Conservation (phyloP, 1,140 invertebrate genomes). For the Atopsyche davidsoni region DNA sequence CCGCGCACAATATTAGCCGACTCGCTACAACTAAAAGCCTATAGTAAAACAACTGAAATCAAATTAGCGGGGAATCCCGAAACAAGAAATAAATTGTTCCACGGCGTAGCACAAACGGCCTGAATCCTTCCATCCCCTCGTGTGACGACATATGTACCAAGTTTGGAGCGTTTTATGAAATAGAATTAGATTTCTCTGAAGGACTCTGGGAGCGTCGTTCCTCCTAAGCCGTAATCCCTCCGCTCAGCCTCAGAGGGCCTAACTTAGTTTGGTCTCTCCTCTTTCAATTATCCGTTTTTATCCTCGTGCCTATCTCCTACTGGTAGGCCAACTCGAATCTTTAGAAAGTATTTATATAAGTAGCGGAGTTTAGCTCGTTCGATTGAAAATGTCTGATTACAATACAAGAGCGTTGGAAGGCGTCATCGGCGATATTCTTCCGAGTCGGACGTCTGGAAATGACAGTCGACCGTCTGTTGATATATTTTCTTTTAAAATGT, state of each 20-base stretch:
- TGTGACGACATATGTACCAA: slow-evolving; percentile 16
- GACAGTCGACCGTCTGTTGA: no score
- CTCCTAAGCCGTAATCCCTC: slow-evolving; percentile 28
- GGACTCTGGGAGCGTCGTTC: slow-evolving; percentile 29
- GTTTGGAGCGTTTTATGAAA: slow-evolving; percentile 27
- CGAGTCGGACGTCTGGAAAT: no score
- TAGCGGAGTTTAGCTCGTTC: slow-evolving; percentile 18
- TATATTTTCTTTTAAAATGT: no score
- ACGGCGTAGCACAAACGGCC: no score
- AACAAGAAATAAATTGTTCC: no score
- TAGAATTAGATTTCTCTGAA: slow-evolving; percentile 29
- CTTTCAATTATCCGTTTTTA: slow-evolving; percentile 32
- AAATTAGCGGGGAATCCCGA: no score
- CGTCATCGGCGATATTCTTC: no score
- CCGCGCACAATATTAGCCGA: no score
- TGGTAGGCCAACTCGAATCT: slow-evolving; percentile 23
- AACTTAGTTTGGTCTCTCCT: slow-evolving; percentile 30
- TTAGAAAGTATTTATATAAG: slow-evolving; percentile 26
- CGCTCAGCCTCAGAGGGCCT: slow-evolving; percentile 23
- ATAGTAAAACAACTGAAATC: no score
- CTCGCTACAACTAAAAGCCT: no score
- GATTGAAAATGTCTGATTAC: slow-evolving; percentile 27
- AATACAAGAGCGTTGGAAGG: no score
- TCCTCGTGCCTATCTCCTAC: slow-evolving; percentile 28
- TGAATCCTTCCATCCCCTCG: no score